These are phyloP conservation scores for Ptychodera flava DNA, from an alignment of 35 echinoderm and acorn worm species.

Conservation along the genomic window DNA sequence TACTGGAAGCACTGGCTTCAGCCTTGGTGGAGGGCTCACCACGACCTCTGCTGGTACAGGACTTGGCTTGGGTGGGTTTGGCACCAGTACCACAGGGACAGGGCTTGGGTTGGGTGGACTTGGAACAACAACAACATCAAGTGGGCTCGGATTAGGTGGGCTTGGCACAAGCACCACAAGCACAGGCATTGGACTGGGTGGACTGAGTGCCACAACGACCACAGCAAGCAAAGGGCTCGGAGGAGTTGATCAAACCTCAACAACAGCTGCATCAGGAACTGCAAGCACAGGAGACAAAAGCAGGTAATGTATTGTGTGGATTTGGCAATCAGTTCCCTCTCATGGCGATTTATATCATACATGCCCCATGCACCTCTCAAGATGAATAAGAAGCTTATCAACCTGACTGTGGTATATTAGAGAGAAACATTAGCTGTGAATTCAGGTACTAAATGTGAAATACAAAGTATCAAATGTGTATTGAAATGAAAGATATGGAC, in stretches of 20 bases:
- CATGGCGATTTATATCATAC: neutral
- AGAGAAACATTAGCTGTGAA: too few relatives aligned
- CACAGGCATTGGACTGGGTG: slow-evolving; percentile 15
- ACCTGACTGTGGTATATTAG: too few relatives aligned
- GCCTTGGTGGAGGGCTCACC: neutral
- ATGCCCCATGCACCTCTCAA: neutral
- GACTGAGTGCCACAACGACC: neutral
- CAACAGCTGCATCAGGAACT: slow-evolving; percentile 13
- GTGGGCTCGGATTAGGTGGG: slow-evolving; percentile 12
- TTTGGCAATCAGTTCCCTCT: neutral
- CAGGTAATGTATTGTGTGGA: slow-evolving; percentile 1
- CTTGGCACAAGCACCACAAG: slow-evolving; percentile 14
- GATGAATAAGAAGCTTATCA: too few relatives aligned
- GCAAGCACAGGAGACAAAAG: slow-evolving; percentile 21
- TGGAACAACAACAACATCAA: neutral
- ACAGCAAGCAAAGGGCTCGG: slow-evolving; percentile 44
- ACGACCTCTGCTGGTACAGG: slow-evolving; percentile 2
- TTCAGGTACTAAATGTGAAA: too few relatives aligned
- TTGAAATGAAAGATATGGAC: too few relatives aligned
- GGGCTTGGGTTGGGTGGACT: slow-evolving; percentile 25
- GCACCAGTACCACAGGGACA: neutral
- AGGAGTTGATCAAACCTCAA: slow-evolving; percentile 18
- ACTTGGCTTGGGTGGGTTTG: slow-evolving; percentile 20
- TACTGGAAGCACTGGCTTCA: neutral
- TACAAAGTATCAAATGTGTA: too few relatives aligned